phyloP scores from a whole-genome alignment of 2,797 vertebrate genomes.

The Propithecus perrieri region DNA sequence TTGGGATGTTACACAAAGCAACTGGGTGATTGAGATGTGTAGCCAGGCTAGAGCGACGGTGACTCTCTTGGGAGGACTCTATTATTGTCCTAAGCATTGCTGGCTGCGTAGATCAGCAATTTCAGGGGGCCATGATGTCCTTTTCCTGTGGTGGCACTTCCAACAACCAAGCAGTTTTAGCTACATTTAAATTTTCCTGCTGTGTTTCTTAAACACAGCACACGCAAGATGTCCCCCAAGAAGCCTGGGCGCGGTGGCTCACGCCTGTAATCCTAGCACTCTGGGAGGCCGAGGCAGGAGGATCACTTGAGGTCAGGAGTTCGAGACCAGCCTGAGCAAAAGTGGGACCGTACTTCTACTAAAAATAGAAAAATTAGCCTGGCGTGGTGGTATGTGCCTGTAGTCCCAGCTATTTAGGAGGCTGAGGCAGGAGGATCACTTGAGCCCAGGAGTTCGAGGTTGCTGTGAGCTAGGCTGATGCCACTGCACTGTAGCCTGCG shows the following conservation, averaged over 20 bases:
- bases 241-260: too few relatives aligned
- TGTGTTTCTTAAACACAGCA: neutral
- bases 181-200: neutral
- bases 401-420: too few relatives aligned
- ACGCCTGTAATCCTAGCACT: too few relatives aligned
- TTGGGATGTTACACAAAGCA: neutral
- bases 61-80: rapidly evolving
- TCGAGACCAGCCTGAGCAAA: too few relatives aligned
- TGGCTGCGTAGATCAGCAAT: neutral
- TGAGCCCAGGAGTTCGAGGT: too few relatives aligned
- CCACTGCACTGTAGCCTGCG: too few relatives aligned
- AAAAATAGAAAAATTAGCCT: too few relatives aligned
- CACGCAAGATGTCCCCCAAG: neutral
- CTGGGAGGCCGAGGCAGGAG: too few relatives aligned
- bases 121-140: neutral
- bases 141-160: neutral
- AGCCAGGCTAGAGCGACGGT: neutral
- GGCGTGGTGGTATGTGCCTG: rapidly evolving
- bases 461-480: too few relatives aligned
- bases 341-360: rapidly evolving
- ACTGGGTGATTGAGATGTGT: rapidly evolving
- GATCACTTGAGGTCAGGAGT: too few relatives aligned
- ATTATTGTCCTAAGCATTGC: too few relatives aligned
- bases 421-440: too few relatives aligned
- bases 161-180: neutral